A percentile compares a stretch with the other conserved stretches of the same genome.
phyloP scores from a whole-genome alignment of 1,140 invertebrate species.

The Saccostrea echinata region DNA sequence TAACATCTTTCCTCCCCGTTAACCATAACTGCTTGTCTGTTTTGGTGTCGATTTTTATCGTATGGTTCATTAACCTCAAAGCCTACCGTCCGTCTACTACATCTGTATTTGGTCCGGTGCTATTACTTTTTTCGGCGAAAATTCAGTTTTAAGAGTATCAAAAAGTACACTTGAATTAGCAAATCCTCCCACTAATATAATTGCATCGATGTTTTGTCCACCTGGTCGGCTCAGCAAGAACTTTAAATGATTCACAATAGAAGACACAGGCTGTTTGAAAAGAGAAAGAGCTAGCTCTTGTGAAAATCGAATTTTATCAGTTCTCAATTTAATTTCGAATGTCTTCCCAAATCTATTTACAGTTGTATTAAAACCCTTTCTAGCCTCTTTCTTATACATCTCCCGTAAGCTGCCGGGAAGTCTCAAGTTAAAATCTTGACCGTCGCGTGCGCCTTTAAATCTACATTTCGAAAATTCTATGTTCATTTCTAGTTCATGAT shows the following conservation, averaged over 20 bases:
- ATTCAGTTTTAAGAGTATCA: neutral
- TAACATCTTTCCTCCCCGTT: neutral
- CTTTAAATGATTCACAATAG: neutral
- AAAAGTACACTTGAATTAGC: neutral
- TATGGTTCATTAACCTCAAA: neutral
- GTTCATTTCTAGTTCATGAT: slow-evolving; percentile 49
- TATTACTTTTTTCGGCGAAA: neutral
- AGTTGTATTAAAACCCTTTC: neutral
- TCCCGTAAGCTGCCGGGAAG: neutral
- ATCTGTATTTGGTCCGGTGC: neutral
- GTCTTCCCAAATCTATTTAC: neutral
- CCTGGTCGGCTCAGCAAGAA: neutral
- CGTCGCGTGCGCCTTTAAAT: neutral
- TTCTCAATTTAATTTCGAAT: neutral
- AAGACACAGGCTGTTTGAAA: neutral
- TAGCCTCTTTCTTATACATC: neutral
- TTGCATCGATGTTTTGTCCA: neutral
- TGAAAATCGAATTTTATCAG: neutral
- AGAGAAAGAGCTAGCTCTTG: neutral
- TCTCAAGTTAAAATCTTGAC: neutral
- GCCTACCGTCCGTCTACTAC: neutral
- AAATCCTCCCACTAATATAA: neutral
- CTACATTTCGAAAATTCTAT: slow-evolving; percentile 40
- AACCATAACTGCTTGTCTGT: neutral
- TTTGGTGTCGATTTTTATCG: neutral